Evolutionary conservation across 1,140 invertebrate species (phyloP), one percentile per base, ranked within the genome.

Genomic region (Atta texana): DNA sequence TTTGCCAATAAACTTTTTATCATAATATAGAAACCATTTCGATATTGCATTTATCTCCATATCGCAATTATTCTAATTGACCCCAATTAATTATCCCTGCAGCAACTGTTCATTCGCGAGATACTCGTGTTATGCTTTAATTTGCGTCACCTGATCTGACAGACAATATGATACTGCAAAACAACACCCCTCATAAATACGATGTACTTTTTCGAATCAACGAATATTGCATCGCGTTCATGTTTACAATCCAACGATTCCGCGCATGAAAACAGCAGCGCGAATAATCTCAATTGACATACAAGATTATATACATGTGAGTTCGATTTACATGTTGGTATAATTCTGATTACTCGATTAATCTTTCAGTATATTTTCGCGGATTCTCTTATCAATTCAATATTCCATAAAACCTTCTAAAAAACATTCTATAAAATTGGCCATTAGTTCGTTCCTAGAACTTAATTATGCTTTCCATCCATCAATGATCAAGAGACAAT

Each of bases 281-380:
- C 57, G 59, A 44, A 77, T 77, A 77, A 77, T 77, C 39, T 39
- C 21, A 63, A 34, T 76, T 76, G 74, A 76, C 74, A 76, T 21
- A 76, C 74, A 57, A 76, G 55, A 76, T 76, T 61, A 76, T 53
- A 39, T 59, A 59, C 34, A 49, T 1, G 3, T 49, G 34, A 77
- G 39, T 16, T 31, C 57, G 24, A 64, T 77, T 77, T 77, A 64
- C 18, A 18, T 64, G 39, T 24, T 44, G 39, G 8, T 34, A 44
- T 63, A 61, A 39, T 34, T 76, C 21, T 63, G 59, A 77, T 77
- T 77, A 64, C 8, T 49, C 75, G 75, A 77, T 75, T 61, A 24
- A 75, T 51, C 39, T 24, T 39, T 69, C 14, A 2, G 31, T 75
- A 75, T 8, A 44, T 44, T 59, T 75, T 6, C 21, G 21, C 39